Evolutionary conservation across 1,140 invertebrate genomes (phyloP), one percentile per base, ranked within the genome.

Genomic region (Phymastichus coffea): DNA sequence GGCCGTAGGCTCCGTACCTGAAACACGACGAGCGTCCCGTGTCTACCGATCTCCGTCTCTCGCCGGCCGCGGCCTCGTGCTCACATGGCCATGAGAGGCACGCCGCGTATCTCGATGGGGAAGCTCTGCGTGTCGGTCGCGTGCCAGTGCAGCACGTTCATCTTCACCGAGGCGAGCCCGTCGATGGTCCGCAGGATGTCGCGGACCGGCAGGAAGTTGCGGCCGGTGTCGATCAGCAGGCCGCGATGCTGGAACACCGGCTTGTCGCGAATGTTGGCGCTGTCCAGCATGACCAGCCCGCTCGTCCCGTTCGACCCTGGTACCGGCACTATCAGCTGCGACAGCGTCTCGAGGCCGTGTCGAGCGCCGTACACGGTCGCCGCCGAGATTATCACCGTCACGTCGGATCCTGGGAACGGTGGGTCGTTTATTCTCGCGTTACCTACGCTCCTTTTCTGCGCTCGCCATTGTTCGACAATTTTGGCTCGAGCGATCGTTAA

Each of bases 101-200:
- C 84, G 55, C 83, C 81, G 12, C 84, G 80, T 3, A 89, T 83
- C 30, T 85, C 77, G 61, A 92, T 82, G 0, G 91, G 91, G 74
- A 93, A 93, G 67, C 90, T 91, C 66, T 94, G 91, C 0, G 87
- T 86, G 70, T 93, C 92, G 2, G 89, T 91, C 0, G 89, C 82
- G 69, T 94, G 92, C 90, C 90, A 93, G 73, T 94, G 92, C 53
- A 94, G 87, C 8, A 89, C 87, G 77, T 94, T 94, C 47, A 94
- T 78, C 77, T 94, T 94, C 55, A 84, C 84, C 14, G 88, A 83
- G 2, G 87, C 86, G 86, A 94, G 90, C 0, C 83, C 90, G 53
- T 90, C 85, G 15, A 94, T 81, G 0, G 89, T 89, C 15, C 86
- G 80, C 63, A 87, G 81, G n/a, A 94, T 84, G 30, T 86, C 81